These are phyloP conservation scores for Microctenopoma lineatum DNA, from an alignment of 2,797 vertebrate genomes.

Conservation along the genomic window DNA sequence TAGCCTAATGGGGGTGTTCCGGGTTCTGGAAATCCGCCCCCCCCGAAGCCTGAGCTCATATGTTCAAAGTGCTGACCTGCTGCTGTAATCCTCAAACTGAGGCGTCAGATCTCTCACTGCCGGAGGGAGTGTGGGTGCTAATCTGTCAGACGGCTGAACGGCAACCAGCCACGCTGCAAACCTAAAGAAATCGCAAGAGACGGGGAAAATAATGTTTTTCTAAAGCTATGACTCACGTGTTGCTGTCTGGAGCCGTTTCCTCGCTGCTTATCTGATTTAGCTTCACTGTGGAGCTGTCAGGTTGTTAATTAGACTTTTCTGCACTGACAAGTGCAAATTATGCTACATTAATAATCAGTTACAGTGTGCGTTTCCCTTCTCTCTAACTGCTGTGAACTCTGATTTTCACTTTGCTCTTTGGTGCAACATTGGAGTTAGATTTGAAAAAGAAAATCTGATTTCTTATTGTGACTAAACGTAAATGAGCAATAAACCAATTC, in stretches of 20 bases:
- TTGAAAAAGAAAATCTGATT: too few species aligned
- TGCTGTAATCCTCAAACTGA: slow-evolving; percentile 46
- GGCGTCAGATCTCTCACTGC: slow-evolving; percentile 31
- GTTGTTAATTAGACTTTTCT: background rate
- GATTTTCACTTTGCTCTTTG: too few species aligned
- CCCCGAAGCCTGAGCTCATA: rapidly evolving
- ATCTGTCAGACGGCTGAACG: slow-evolving; percentile 58
- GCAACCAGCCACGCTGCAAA: slow-evolving; percentile 18
- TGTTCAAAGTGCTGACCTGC: slow-evolving; percentile 1
- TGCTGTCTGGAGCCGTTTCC: slow-evolving; percentile 20
- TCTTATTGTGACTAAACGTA: background rate
- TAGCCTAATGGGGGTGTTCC: too few species aligned
- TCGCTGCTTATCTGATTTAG: background rate
- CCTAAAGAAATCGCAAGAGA: slow-evolving; percentile 20
- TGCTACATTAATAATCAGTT: background rate
- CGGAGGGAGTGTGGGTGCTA: slow-evolving; percentile 48
- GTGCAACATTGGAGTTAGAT: too few species aligned
- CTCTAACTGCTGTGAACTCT: background rate
- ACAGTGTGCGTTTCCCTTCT: background rate
- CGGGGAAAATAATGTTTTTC: too few species aligned
- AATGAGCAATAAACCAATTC: background rate
- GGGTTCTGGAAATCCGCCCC: background rate
- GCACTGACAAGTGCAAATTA: background rate
- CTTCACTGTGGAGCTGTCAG: background rate
- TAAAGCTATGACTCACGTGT: slow-evolving; percentile 34